These are phyloP conservation scores for Erpetoichthys calabaricus DNA, from an alignment of 2,797 vertebrate genomes.

Conservation along the genomic window DNA sequence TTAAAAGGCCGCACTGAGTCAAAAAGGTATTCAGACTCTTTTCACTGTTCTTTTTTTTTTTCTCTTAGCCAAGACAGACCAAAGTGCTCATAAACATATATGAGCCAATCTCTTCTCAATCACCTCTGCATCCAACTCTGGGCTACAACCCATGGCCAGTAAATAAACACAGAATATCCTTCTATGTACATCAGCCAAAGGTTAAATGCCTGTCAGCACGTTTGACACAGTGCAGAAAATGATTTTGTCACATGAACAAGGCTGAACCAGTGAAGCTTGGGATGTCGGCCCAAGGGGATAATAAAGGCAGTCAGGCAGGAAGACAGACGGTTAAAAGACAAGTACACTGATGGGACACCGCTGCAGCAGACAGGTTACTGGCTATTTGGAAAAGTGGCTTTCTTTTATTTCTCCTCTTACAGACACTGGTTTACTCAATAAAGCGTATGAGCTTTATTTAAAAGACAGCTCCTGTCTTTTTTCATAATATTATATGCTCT, in stretches of 20 bases:
- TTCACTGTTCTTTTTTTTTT: neutral
- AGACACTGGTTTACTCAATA: neutral
- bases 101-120: slow-evolving; percentile 5
- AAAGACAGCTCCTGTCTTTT: neutral
- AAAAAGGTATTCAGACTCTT: neutral
- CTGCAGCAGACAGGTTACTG: neutral
- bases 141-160: slow-evolving; percentile 8
- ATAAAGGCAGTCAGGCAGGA: slow-evolving; percentile 23
- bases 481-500: neutral
- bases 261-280: slow-evolving; percentile 25
- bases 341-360: slow-evolving; percentile 1
- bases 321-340: slow-evolving; percentile 10
- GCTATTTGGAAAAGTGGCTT: neutral
- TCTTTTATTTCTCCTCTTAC: neutral
- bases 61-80: neutral
- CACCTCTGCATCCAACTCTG: slow-evolving; percentile 5
- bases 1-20: slow-evolving; percentile 5
- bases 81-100: slow-evolving; percentile 7
- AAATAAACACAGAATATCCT: slow-evolving; percentile 12
- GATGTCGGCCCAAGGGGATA: slow-evolving; percentile 13
- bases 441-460: neutral
- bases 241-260: slow-evolving; percentile 31
- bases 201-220: slow-evolving; percentile 26
- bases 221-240: slow-evolving; percentile 25
- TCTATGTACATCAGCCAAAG: neutral